Base-by-base conservation (phyloP, 2,797 vertebrate species). In the Rallus crepitans region DNA sequence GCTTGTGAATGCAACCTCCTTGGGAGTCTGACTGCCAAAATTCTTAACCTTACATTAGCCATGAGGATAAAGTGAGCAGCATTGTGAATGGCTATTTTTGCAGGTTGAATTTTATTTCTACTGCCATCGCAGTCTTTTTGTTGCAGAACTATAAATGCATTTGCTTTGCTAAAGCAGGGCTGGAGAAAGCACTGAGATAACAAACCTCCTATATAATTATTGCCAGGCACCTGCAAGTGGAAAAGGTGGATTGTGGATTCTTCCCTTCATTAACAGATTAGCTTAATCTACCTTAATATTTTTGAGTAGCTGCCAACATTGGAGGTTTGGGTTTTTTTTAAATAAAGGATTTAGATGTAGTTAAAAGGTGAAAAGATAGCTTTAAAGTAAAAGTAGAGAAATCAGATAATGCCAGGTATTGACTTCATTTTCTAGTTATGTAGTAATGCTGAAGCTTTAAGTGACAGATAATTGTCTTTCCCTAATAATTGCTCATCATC, bases 301-400 rank as follows among this genome's bases (percentile, higher is more conserved):
- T 83, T 30, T 52, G 17, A 76, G 11, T 13, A 25, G 5, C 25
- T 86, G 19, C 16, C 77, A 65, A 30, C 8, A 15, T 7, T 31
- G 47, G 53, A 61, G 12, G 35, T 37, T 37, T 37, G 0, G 2
- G n/a, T n/a, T 37, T 27, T 86, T 27, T 89, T 86, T 94, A 71
- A 80, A 30, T 55, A 47, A 53, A 15, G 15, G 20, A 45, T 1
- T 14, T 81, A 71, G 64, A 55, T 33, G 21, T 50, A 48, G 76
- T 89, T 92, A 82, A 66, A 24, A 42, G 2, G 18, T 60, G 65
- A 50, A 48, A 90, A 79, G 53, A 35, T n/a, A 68, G 15, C 13
- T 90, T 80, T 59, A 79, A 82, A 92, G 77, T 61, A 93, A 90
- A 95, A 96, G 35, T 16, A 10, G 12, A 59, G 24, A 15, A 76